Percentiles rank a stretch among this genome's conserved stretches.
phyloP scores from a whole-genome alignment of 1,140 invertebrate genomes.

The Nomia melanderi region DNA sequence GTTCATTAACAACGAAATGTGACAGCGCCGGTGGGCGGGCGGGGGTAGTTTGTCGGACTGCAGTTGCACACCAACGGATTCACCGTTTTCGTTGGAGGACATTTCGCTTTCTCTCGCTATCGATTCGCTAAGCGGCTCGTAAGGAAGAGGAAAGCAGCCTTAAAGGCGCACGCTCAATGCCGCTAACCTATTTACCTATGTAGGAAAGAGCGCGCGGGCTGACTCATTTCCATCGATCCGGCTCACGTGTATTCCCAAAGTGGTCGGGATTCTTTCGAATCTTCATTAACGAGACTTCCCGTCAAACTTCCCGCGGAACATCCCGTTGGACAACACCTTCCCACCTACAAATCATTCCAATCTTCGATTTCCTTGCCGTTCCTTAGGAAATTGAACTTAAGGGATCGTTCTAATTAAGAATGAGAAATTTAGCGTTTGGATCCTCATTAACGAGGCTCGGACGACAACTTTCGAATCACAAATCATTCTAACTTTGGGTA shows the following conservation, averaged over 20 bases:
- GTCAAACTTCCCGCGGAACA: no score
- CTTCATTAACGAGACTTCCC: slow-evolving; percentile 10
- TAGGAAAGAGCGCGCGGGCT: slow-evolving; percentile 32
- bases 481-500: no score
- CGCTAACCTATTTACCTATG: slow-evolving; percentile 67
- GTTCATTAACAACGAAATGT: background rate
- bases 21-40: no score
- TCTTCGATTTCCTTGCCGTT: no score
- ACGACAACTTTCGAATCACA: no score
- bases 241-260: slow-evolving; percentile 3
- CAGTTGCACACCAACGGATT: slow-evolving; percentile 22
- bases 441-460: no score
- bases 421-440: no score
- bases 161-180: slow-evolving; percentile 71
- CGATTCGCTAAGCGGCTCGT: slow-evolving; percentile 69
- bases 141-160: slow-evolving; percentile 69
- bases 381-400: no score
- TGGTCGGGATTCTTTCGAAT: slow-evolving; percentile 12
- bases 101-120: slow-evolving; percentile 67
- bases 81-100: slow-evolving; percentile 37
- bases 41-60: background rate
- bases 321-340: no score
- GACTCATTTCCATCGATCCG: slow-evolving; percentile 51
- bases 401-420: no score
- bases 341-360: no score